Evolutionary conservation across 2,113 vertebrate genomes (phyloP).

Genomic region (Thymallus thymallus): DNA sequence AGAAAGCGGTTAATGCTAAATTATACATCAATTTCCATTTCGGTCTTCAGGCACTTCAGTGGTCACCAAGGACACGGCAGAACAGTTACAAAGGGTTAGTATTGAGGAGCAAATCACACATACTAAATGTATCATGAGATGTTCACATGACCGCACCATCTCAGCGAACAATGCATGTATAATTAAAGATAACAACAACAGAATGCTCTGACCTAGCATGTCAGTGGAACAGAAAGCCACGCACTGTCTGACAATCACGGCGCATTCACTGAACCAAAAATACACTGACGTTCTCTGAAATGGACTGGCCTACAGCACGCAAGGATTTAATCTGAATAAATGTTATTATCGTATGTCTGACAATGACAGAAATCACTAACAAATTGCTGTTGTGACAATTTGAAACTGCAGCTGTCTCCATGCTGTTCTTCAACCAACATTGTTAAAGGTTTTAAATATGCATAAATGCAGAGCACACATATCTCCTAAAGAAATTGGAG

Average conservation of each 20-base stretch:
- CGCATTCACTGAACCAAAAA: no score
- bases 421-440: not conserved
- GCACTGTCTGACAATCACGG: no score
- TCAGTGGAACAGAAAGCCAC: no score
- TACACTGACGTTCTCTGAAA: no score
- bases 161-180: no score
- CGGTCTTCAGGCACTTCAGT: not conserved
- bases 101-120: no score
- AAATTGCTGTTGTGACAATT: not conserved
- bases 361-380: not conserved
- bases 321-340: not conserved
- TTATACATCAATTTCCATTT: conserved; percentile 2
- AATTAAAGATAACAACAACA: no score
- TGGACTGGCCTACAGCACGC: not conserved
- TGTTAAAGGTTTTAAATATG: not conserved
- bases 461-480: not conserved
- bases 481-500: not conserved
- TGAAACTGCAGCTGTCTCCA: not conserved
- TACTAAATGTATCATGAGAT: no score
- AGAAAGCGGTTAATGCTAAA: not conserved
- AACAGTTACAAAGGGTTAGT: no score
- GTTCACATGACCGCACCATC: no score
- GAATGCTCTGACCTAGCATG: no score
- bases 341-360: no score
- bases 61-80: not conserved